Evolutionary conservation across 2,888 invertebrate genomes (phyloP), one percentile per base, ranked within the genome.

Genomic region (Cantharis nigra): DNA sequence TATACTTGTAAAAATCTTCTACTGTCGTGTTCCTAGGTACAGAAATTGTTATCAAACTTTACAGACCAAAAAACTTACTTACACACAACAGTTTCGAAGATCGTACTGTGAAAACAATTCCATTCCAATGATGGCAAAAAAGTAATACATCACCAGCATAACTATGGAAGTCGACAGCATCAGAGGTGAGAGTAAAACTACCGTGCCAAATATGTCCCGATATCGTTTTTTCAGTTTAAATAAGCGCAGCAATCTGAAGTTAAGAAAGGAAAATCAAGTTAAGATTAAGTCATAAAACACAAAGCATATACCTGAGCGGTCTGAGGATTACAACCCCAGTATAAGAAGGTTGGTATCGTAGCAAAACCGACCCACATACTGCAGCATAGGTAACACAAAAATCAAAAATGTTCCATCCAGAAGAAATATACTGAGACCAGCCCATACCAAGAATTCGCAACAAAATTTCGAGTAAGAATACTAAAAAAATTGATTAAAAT

Each of bases 71-170:
- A 67, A 0, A 2, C 0, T 9, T 1, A 83, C 85, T 84, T 88
- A 96, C 95, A 92, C 91, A 90, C 97, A 97, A 88, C 96, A 97
- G 87, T 96, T 95, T 82, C 89, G 91, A 86, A 97, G 91, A 84
- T 95, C 92, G 82, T 93, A 92, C 0, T 91, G 90, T 0, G 95
- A 91, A 87, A 97, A 96, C 20, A 96, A 89, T 87, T 97, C 97
- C 96, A 97, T 97, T 72, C 96, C 97, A 84, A 97, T 92, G 81
- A 97, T 95, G 3, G 96, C 95, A 89, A 96, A 97, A 90, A 95
- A 96, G 88, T 96, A 97, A 87, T 96, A 97, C 88, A 96, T 91
- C 82, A 94, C 93, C 74, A 94, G 89, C 92, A 96, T 95, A 11
- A 96, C 96, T 80, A 95, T 92, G 11, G 94, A 94, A 0, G 96